Conservation (phyloP, 1,140 invertebrate genomes). For the Triops longicaudatus region DNA sequence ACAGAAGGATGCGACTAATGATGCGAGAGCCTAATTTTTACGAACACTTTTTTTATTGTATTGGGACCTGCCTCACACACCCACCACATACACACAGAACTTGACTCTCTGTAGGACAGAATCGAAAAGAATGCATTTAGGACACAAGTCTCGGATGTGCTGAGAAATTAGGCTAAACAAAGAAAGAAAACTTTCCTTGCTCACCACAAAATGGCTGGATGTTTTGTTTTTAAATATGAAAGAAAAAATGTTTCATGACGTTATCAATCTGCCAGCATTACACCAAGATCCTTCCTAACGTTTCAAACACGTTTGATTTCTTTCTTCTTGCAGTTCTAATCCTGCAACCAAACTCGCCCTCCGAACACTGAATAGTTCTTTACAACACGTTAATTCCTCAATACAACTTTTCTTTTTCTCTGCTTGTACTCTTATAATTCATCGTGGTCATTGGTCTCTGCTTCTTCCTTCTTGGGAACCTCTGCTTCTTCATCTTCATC, state of each 20-base stretch:
- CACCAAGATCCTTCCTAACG: no score
- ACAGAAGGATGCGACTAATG: no score
- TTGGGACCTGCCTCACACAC: slow-evolving; percentile 2
- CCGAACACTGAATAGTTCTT: background rate
- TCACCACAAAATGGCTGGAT: background rate
- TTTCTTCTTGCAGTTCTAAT: background rate
- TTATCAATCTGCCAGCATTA: no score
- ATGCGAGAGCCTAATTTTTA: background rate
- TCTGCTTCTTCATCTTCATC: slow-evolving; percentile 28
- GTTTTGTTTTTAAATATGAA: background rate
- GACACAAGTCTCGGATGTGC: background rate
- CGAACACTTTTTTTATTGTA: background rate
- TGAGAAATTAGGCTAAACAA: background rate
- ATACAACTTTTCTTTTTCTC: slow-evolving; percentile 16
- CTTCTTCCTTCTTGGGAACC: slow-evolving; percentile 20
- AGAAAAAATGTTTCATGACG: no score
- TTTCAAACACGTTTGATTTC: background rate
- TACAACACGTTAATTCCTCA: background rate
- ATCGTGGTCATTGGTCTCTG: slow-evolving; percentile 26
- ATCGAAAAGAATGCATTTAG: background rate
- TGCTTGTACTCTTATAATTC: slow-evolving; percentile 26
- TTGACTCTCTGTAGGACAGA: slow-evolving; percentile 2
- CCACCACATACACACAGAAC: slow-evolving; percentile 3
- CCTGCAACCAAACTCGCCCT: background rate
- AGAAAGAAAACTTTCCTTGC: background rate